Conservation (phyloP, 1,140 invertebrate genomes). For the Drosophila bocki region DNA sequence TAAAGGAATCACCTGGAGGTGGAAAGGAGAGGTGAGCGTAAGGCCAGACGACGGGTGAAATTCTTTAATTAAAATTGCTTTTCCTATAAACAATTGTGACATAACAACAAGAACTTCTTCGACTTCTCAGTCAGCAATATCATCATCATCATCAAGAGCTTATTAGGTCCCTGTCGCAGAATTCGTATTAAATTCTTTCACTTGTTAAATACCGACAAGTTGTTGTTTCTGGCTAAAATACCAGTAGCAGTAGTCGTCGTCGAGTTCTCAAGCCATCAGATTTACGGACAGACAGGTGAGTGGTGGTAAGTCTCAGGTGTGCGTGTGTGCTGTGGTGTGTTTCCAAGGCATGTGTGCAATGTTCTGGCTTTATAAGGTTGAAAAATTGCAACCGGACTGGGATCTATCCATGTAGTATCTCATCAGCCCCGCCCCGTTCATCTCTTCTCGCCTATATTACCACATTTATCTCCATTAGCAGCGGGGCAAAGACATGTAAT, state of each 20-base stretch:
- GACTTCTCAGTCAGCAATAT: constrained; percentile 11
- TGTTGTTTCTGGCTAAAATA: constrained; percentile 23
- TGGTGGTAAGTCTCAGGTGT: constrained; percentile 19
- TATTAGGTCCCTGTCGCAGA: constrained; percentile 55
- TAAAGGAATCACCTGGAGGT: constrained; percentile 11
- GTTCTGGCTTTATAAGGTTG: constrained; percentile 70
- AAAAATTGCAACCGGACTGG: constrained; percentile 78
- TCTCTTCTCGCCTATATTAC: constrained; percentile 13
- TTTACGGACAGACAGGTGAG: constrained; percentile 30
- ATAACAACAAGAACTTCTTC: constrained; percentile 42
- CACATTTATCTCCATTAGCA: constrained; percentile 46
- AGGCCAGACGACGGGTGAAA: constrained; percentile 43
- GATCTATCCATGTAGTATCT: constrained; percentile 43
- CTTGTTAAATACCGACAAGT: constrained; percentile 51
- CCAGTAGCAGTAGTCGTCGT: constrained; percentile 12
- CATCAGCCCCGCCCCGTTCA: constrained; percentile 7
- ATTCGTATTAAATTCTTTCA: constrained; percentile 75
- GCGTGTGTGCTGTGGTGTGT: constrained; percentile 20
- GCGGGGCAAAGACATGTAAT: constrained; percentile 31
- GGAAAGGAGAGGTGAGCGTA: constrained; percentile 4
- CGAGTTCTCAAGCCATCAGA: constrained; percentile 45
- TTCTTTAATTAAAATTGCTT: constrained; percentile 76
- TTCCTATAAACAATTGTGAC: constrained; percentile 63
- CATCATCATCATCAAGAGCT: constrained; percentile 30
- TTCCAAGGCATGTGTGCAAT: constrained; percentile 53